Conservation (phyloP, 2,113 vertebrate species). For the Laticauda laticaudata region DNA sequence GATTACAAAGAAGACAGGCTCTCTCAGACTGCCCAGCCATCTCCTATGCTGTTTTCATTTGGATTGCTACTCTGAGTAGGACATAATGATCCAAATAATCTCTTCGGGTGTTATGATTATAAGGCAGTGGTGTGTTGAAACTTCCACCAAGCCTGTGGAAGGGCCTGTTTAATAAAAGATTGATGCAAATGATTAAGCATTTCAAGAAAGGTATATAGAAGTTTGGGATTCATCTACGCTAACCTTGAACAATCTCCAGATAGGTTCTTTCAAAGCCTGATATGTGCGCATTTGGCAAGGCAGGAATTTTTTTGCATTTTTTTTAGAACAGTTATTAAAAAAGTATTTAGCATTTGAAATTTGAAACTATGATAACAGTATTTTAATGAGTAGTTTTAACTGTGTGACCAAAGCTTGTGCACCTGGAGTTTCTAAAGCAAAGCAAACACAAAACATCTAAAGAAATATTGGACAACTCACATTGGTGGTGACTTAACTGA, state of each 20-base stretch:
- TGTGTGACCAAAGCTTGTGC: neutral
- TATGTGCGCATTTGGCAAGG: slow-evolving; percentile 34
- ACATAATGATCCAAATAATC: neutral
- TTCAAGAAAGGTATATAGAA: slow-evolving; percentile 13
- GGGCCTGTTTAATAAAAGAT: neutral
- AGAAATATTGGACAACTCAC: neutral
- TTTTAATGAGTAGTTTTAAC: slow-evolving; percentile 14
- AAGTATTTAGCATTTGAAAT: slow-evolving; percentile 47
- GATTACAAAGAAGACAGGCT: neutral
- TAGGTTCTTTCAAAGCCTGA: slow-evolving; percentile 32
- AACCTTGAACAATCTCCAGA: slow-evolving; percentile 39
- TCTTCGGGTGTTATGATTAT: neutral
- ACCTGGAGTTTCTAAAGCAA: neutral
- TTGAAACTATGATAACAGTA: slow-evolving; percentile 43
- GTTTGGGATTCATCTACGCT: slow-evolving; percentile 9
- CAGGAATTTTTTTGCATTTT: slow-evolving; percentile 41
- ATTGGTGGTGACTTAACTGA: neutral
- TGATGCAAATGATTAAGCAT: slow-evolving; percentile 1
- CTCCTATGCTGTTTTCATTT: neutral
- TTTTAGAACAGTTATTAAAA: slow-evolving; percentile 21
- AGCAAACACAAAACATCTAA: neutral
- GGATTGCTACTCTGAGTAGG: neutral
- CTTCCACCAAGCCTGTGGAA: fast-evolving
- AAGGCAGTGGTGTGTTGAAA: neutral
- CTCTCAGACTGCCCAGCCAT: neutral